These are phyloP conservation scores for Myopa tessellatipennis DNA, from an alignment of 2,888 invertebrate species.

Conservation along the genomic window DNA sequence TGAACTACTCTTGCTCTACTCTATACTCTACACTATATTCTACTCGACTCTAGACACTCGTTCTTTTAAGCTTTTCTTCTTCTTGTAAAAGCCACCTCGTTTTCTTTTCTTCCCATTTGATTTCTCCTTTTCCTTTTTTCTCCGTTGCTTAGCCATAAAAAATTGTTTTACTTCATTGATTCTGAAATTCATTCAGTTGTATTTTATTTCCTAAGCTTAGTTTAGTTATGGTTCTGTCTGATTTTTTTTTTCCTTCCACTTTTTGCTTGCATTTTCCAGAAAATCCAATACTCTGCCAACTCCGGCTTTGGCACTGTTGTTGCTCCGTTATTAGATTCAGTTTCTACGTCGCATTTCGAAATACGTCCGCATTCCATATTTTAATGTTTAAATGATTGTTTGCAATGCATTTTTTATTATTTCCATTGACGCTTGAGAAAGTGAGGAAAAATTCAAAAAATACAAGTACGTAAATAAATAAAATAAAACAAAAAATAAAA, in stretches of 20 bases:
- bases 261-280: not conserved
- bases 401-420: not conserved
- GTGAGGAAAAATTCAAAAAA: not conserved
- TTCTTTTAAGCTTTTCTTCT: not conserved
- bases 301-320: too few species aligned
- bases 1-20: too few species aligned
- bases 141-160: conserved; percentile 9
- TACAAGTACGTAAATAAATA: not conserved
- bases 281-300: conserved; percentile 14
- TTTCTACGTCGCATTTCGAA: conserved; percentile 7
- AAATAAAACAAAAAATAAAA: not conserved
- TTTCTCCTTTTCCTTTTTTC: not conserved
- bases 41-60: not conserved
- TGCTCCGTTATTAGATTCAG: not conserved
- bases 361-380: conserved; percentile 37
- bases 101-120: not conserved
- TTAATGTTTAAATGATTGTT: conserved; percentile 1
- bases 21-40: not conserved
- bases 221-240: not conserved
- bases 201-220: not conserved
- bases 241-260: not conserved
- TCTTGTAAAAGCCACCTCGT: not conserved
- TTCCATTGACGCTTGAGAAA: not conserved
- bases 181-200: conserved; percentile 33
- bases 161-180: conserved; percentile 34